These are phyloP conservation scores for Corythaeola cristata DNA, from an alignment of 2,113 vertebrate genomes.

Conservation along the genomic window DNA sequence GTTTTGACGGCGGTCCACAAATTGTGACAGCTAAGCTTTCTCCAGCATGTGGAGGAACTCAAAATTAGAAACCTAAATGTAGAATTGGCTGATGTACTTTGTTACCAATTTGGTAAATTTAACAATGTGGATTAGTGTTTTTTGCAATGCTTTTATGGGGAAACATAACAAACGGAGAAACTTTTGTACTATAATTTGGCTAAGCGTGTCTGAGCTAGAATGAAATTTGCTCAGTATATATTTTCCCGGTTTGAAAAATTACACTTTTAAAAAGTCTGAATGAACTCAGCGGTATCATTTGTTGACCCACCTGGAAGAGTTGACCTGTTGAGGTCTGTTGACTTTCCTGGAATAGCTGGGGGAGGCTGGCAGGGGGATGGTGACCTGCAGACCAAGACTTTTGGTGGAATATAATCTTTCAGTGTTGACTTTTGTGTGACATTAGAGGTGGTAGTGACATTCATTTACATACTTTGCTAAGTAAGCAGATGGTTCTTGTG, in stretches of 20 bases:
- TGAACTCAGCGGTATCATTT: conserved; percentile 55
- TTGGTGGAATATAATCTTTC: conserved; percentile 69
- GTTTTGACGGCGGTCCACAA: not conserved
- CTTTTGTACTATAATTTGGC: not conserved
- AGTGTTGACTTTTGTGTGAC: conserved; percentile 66
- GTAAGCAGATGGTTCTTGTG: not conserved
- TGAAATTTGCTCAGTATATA: conserved; percentile 51
- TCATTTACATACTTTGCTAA: conserved; percentile 30
- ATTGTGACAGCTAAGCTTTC: not conserved
- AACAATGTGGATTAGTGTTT: not conserved
- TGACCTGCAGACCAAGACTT: conserved; percentile 69
- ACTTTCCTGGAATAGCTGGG: conserved; percentile 33
- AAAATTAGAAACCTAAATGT: conserved; percentile 45
- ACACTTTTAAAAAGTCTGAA: conserved; percentile 44
- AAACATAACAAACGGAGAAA: not conserved
- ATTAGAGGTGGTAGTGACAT: conserved; percentile 52
- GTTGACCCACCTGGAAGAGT: conserved; percentile 62
- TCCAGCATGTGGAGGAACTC: not conserved
- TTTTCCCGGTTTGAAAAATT: conserved; percentile 64
- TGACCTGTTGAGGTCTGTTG: conserved; percentile 31
- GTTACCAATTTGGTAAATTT: not conserved
- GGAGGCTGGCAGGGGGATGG: not conserved
- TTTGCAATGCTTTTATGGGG: not conserved
- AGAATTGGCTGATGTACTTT: not conserved
- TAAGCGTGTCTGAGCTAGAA: not conserved